Conservation (phyloP, 92 coral and sea anemone species). For the Phenganax subtilis region DNA sequence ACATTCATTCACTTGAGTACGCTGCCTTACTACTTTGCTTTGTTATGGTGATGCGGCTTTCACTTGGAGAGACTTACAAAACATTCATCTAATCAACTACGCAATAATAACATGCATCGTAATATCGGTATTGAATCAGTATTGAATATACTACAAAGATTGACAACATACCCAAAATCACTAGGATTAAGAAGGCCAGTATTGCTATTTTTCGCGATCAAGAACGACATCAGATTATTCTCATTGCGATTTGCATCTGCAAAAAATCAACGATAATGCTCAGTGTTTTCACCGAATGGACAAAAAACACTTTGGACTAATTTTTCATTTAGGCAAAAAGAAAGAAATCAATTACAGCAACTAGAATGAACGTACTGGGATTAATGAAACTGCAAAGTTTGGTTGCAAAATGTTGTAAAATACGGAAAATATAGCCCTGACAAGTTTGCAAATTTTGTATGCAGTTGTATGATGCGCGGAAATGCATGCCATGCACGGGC, state of each 20-base stretch:
- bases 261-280: not conserved
- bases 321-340: too few species aligned
- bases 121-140: not conserved
- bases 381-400: too few species aligned
- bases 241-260: slow-evolving; percentile 32
- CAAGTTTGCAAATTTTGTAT: too few species aligned
- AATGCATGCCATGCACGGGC: too few species aligned
- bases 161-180: slow-evolving; percentile 18
- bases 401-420: too few species aligned
- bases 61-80: too few species aligned
- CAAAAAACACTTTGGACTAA: not conserved
- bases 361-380: too few species aligned
- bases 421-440: too few species aligned
- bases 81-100: not conserved
- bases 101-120: not conserved
- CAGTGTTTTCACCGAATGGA: not conserved
- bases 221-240: slow-evolving; percentile 19
- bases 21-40: too few species aligned
- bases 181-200: not conserved
- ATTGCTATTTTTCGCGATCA: slow-evolving; percentile 21
- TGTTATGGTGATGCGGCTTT: too few species aligned
- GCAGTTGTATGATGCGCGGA: too few species aligned
- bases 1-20: not conserved
- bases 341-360: too few species aligned
- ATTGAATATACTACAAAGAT: not conserved